These are phyloP conservation scores for Abramis brama DNA, from an alignment of 2,113 vertebrate genomes.

Conservation along the genomic window DNA sequence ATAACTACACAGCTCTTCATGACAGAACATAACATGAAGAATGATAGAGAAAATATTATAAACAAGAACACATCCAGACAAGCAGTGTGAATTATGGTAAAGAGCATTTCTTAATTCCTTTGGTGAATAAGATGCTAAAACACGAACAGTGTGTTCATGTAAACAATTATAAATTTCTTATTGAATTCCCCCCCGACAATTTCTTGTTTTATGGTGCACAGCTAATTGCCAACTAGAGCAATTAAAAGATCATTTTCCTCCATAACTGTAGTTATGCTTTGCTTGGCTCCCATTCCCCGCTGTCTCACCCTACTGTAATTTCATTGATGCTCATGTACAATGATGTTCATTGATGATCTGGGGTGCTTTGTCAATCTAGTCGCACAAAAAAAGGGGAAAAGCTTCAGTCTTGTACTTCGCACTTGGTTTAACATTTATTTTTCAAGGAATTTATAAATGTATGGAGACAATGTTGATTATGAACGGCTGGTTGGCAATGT, in stretches of 20 bases:
- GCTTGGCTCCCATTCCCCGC: not conserved
- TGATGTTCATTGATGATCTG: not conserved
- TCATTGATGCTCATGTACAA: not conserved
- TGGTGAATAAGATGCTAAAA: not conserved
- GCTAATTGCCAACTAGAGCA: not conserved
- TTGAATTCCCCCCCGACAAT: not conserved
- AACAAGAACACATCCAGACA: not conserved
- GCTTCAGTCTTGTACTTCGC: not conserved
- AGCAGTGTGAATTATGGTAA: not conserved
- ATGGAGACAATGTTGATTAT: not conserved
- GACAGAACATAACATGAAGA: not conserved
- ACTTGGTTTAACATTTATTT: not conserved
- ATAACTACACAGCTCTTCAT: not conserved
- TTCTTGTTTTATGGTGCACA: not conserved
- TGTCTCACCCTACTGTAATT: not conserved
- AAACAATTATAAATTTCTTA: not conserved
- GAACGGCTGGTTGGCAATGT: not conserved
- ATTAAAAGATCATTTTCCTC: not conserved
- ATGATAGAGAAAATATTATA: not conserved
- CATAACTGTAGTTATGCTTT: not conserved
- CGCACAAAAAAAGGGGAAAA: not conserved
- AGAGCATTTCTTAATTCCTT: not conserved
- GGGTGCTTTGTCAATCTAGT: not conserved
- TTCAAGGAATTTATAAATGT: not conserved
- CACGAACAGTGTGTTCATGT: not conserved